Conservation (phyloP, 2,797 vertebrate species). For the Hephaestus fuliginosus region DNA sequence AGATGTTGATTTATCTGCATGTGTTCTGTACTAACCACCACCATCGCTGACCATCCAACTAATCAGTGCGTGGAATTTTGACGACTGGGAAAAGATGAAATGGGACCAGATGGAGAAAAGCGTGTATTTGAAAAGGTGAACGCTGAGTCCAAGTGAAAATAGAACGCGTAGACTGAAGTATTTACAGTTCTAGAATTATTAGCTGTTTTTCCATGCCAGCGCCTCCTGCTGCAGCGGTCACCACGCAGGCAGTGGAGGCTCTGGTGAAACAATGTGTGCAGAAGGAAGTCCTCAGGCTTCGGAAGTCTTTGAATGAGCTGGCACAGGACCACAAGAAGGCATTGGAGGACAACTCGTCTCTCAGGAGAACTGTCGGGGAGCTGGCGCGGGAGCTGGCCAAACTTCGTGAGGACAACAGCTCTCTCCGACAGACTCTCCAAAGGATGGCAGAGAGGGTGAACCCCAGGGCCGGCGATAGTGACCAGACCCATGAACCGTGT, state of each 20-base stretch:
- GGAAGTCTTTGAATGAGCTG: slow-evolving; percentile 30
- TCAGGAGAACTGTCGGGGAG: not conserved
- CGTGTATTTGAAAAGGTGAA: not conserved
- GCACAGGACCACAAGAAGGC: slow-evolving; percentile 9
- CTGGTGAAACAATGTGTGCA: slow-evolving; percentile 17
- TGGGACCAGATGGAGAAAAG: slow-evolving; percentile 4
- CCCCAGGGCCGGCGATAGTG: not conserved
- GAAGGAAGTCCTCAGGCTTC: slow-evolving; percentile 24
- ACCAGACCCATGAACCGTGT: not conserved
- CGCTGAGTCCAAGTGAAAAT: slow-evolving; percentile 1
- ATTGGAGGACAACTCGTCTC: slow-evolving; percentile 16
- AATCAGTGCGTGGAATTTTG: slow-evolving; percentile 12
- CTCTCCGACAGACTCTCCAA: slow-evolving; percentile 1
- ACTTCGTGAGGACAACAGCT: not conserved
- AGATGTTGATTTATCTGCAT: not conserved
- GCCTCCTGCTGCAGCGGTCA: slow-evolving; percentile 21
- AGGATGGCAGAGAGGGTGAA: not conserved
- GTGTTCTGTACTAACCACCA: not conserved
- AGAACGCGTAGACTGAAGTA: slow-evolving; percentile 29
- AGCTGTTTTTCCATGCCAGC: slow-evolving; percentile 39
- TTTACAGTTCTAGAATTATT: slow-evolving; percentile 33
- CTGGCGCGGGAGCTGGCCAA: not conserved
- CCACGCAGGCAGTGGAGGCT: slow-evolving; percentile 8
- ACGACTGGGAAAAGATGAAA: not conserved
- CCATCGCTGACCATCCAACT: slow-evolving; percentile 10